Evolutionary conservation across 2,888 invertebrate genomes (phyloP), one percentile per base, ranked within the genome.

Genomic region (Nemapogon koenigi): DNA sequence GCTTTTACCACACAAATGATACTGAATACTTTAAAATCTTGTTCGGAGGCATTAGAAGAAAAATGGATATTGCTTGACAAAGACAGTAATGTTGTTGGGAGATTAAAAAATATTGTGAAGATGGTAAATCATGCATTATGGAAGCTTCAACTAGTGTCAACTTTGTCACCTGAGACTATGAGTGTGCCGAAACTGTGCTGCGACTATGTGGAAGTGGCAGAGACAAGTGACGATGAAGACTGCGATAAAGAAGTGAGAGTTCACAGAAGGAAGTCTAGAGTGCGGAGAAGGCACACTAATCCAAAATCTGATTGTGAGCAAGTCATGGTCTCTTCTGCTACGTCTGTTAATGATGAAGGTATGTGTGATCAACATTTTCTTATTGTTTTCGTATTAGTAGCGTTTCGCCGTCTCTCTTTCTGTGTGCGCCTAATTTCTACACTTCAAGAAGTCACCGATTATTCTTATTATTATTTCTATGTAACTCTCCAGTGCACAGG

Each of bases 131-230:
- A 90, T 58, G 88, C 87, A 4, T 68, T 82, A 41, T 90, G 90
- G 90, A 82, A 89, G 51, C 70, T 88, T 48, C 87, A 89, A 52
- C 59, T 90, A 31, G 81, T 90, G n/a, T 81, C 82, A 0, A 82
- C 78, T 39, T 58, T 81, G 1, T 76, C 83, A 3, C 81, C 81
- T 2, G 65, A 75, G 25, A 62, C 66, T 3, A 73, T 70, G 42
- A 70, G 71, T 6, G 61, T 75, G 39, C 46, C 72, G 3, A 73
- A 75, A 42, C 52, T 76, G 2, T 76, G 75, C 40, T 53, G 73
- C 31, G 75, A 79, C 43, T 80, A 78, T 44, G 76, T 78, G 0
- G 72, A 76, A 49, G 70, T 73, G 1, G 65, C 62, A 38, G 67
- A 66, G 13, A 79, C 79, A 41, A 80, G 76, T 39, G 80, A 78